Conservation (phyloP, 1,140 invertebrate genomes). For the Melanaphis sacchari region DNA sequence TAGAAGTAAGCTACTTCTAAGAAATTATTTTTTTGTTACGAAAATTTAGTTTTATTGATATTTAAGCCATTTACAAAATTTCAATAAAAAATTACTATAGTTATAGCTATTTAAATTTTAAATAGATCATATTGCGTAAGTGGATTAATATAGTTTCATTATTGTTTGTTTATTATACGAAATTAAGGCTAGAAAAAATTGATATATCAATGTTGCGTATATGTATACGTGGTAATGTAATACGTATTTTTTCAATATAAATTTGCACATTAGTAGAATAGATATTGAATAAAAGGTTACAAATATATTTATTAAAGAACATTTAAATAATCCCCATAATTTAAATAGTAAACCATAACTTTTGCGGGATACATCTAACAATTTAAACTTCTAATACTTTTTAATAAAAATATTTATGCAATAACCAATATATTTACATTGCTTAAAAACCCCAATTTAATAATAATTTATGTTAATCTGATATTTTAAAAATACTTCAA, state of each 20-base stretch:
- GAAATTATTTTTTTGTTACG: neutral
- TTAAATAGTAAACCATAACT: neutral
- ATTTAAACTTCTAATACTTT: neutral
- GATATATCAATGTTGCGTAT: too few species aligned
- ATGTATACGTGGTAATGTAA: neutral
- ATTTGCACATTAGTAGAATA: neutral
- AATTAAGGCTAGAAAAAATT: too few species aligned
- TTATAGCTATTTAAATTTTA: neutral
- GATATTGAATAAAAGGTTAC: neutral
- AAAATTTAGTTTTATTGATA: too few species aligned
- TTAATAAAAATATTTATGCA: neutral
- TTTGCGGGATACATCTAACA: neutral
- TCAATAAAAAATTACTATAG: neutral
- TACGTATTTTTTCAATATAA: neutral
- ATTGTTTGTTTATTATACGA: neutral
- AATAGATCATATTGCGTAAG: neutral
- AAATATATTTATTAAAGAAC: neutral
- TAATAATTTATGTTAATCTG: neutral
- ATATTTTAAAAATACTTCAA: too few species aligned
- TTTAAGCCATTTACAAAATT: neutral
- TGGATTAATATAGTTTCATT: neutral
- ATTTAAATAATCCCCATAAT: neutral
- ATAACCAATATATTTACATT: neutral
- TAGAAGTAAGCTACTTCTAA: neutral
- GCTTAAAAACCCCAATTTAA: neutral